These are phyloP conservation scores for Toxonevra muliebris DNA, from an alignment of 2,888 invertebrate species.

Conservation along the genomic window DNA sequence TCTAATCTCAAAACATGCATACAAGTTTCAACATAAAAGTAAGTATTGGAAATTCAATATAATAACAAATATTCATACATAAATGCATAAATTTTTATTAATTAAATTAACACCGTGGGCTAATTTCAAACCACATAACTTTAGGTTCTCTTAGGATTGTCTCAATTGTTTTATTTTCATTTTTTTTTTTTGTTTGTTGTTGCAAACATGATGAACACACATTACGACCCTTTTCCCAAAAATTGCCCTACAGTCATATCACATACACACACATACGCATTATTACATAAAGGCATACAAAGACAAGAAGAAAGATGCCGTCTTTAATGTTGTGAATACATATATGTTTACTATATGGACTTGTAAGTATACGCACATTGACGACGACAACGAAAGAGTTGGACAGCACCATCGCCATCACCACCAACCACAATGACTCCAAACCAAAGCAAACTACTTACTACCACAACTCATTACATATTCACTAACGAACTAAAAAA, in stretches of 20 bases:
- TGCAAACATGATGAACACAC: no score
- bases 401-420: no score
- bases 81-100: not conserved
- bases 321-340: not conserved
- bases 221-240: not conserved
- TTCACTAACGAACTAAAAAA: conserved; percentile 31
- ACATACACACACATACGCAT: conserved; percentile 4
- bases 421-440: no score
- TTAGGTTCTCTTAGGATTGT: not conserved
- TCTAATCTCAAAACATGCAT: no score
- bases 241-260: conserved; percentile 1
- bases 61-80: no score
- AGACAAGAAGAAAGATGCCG: not conserved
- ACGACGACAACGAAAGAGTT: no score
- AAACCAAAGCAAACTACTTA: not conserved
- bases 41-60: no score
- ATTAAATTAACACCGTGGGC: not conserved
- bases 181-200: no score
- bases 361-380: not conserved
- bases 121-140: not conserved
- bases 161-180: no score
- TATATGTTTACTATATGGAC: no score
- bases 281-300: not conserved
- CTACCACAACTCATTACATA: conserved; percentile 40
- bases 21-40: no score